phyloP scores from a whole-genome alignment of 2,113 vertebrate species.

The Petaurus breviceps region DNA sequence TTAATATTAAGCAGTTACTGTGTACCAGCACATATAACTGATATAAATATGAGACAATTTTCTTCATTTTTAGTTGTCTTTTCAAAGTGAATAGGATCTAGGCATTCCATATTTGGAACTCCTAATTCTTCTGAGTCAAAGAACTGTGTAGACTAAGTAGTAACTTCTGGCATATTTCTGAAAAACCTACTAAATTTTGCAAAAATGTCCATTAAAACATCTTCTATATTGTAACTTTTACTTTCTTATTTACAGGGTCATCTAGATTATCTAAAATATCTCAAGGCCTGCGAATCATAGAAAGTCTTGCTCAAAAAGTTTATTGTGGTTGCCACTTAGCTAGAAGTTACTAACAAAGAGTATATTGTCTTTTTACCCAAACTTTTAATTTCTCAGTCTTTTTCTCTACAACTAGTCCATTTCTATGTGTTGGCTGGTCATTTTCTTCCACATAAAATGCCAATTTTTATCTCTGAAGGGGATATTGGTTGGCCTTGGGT shows the following conservation, averaged over 20 bases:
- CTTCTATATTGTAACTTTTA: conserved; percentile 26
- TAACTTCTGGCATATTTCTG: not conserved
- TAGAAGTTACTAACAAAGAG: not conserved
- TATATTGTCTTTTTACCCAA: not conserved
- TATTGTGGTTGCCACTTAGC: not conserved
- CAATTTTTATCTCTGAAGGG: not conserved
- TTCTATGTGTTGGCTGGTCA: not conserved
- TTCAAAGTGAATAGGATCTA: not conserved
- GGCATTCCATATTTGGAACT: not conserved
- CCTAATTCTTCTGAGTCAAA: not conserved
- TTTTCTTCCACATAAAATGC: not conserved
- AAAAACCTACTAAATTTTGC: not conserved
- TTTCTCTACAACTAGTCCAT: not conserved
- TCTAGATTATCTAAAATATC: not conserved
- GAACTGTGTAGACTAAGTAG: not conserved
- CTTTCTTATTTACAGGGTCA: conserved; percentile 18
- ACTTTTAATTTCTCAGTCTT: not conserved
- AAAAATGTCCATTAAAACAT: not conserved
- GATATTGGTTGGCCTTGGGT: not conserved
- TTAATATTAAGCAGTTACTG: not conserved
- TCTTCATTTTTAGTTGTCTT: not conserved
- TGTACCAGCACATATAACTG: not conserved
- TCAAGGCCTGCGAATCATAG: not conserved
- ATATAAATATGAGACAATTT: not conserved
- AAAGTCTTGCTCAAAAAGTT: conserved; percentile 8